Evolutionary conservation across 2,888 invertebrate species (phyloP).

Genomic region (Himalopsyche japonica): DNA sequence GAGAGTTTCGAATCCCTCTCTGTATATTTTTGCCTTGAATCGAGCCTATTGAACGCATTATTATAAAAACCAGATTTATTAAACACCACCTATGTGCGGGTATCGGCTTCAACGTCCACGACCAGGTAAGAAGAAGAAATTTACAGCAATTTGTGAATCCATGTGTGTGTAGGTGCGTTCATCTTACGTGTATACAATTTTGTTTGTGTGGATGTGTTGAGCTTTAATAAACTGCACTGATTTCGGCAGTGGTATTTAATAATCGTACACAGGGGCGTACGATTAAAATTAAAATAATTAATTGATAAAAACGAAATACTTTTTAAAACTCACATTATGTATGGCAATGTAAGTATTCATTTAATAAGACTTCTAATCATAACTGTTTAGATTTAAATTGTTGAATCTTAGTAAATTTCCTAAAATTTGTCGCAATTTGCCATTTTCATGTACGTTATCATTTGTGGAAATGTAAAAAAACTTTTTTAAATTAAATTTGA

Average conservation of each 20-base stretch:
- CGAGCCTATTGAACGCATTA: constrained; percentile 22
- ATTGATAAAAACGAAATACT: too few species aligned
- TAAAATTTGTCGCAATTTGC: too few species aligned
- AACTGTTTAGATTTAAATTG: too few species aligned
- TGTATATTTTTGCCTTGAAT: constrained; percentile 7
- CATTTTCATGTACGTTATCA: too few species aligned
- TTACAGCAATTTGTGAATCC: neutral
- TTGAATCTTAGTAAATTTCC: too few species aligned
- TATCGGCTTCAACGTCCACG: neutral
- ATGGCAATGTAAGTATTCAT: too few species aligned
- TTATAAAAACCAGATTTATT: constrained; percentile 39
- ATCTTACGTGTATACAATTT: neutral
- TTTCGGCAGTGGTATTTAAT: neutral
- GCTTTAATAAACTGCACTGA: neutral
- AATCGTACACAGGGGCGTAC: neutral
- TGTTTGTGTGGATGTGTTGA: neutral
- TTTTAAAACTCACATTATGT: too few species aligned
- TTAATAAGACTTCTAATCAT: too few species aligned
- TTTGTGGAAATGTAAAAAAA: too few species aligned
- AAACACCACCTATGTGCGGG: constrained; percentile 20
- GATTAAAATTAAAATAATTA: too few species aligned
- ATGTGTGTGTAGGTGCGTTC: neutral
- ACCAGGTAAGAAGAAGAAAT: neutral
- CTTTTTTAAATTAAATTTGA: too few species aligned
- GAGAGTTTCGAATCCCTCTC: neutral